Evolutionary conservation across 2,113 vertebrate species (phyloP).

Genomic region (Madoqua kirkii): DNA sequence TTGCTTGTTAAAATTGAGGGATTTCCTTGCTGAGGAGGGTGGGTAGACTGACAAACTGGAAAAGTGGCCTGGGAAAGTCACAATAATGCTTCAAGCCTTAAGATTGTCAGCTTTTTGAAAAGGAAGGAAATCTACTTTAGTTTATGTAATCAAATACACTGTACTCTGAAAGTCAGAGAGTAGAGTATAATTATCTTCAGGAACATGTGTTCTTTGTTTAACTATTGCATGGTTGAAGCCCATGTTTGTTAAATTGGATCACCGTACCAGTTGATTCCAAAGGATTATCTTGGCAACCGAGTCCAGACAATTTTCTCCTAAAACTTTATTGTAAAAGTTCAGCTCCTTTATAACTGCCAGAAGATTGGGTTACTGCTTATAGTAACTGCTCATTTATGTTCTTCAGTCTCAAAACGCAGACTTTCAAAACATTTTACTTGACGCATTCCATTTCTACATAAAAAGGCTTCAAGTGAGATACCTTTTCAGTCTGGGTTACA

Average conservation of each 20-base stretch:
- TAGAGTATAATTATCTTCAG: neutral
- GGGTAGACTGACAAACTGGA: neutral
- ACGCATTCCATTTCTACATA: slow-evolving; percentile 25
- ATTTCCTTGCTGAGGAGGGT: neutral
- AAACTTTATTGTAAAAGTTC: slow-evolving; percentile 7
- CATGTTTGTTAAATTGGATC: neutral
- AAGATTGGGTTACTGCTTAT: slow-evolving; percentile 69
- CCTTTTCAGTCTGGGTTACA: slow-evolving; percentile 20
- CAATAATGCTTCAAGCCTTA: neutral
- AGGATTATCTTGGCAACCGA: slow-evolving; percentile 17
- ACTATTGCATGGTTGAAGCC: neutral
- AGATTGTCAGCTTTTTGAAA: neutral
- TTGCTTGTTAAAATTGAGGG: neutral
- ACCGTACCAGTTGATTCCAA: neutral
- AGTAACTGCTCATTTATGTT: slow-evolving; percentile 77
- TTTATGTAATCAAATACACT: slow-evolving; percentile 6
- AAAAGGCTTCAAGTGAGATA: slow-evolving; percentile 2
- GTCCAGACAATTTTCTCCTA: slow-evolving; percentile 9
- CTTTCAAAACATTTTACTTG: slow-evolving; percentile 66
- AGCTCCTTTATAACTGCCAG: slow-evolving; percentile 64
- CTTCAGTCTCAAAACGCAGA: slow-evolving; percentile 64
- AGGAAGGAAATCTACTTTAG: neutral
- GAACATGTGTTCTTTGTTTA: slow-evolving; percentile 28
- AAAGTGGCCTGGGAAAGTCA: neutral
- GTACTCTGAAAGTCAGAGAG: neutral